Evolutionary conservation across 2,797 vertebrate species (phyloP).

Genomic region (Galago senegalensis): DNA sequence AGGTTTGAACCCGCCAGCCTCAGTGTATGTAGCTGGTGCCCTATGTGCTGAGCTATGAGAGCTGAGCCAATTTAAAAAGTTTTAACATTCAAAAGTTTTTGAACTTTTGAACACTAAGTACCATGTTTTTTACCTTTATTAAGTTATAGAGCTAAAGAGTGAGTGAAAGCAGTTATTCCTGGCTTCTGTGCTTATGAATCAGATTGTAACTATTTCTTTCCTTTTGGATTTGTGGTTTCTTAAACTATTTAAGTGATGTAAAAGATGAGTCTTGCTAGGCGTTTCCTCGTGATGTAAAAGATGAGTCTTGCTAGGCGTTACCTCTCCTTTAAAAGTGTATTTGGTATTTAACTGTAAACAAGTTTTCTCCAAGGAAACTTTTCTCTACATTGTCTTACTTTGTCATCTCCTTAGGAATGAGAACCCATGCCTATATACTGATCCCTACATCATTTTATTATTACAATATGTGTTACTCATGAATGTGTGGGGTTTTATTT

Average conservation of each 20-base stretch:
- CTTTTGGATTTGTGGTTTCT: constrained; percentile 79
- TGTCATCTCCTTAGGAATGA: constrained; percentile 71
- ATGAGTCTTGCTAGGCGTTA: constrained; percentile 84
- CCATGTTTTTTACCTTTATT: constrained; percentile 57
- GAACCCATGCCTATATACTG: constrained; percentile 49
- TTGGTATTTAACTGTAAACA: constrained; percentile 74
- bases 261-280: constrained; percentile 86
- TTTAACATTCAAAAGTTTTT: not conserved
- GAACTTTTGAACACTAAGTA: not conserved
- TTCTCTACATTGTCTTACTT: constrained; percentile 60
- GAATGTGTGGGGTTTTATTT: constrained; percentile 35
- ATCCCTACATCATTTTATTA: constrained; percentile 77
- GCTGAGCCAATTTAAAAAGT: not conserved
- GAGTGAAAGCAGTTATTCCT: constrained; percentile 40
- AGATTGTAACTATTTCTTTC: constrained; percentile 73
- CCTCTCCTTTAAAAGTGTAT: constrained; percentile 69
- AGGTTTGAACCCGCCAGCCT: too few relatives aligned
- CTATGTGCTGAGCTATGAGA: too few relatives aligned
- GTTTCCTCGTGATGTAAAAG: constrained; percentile 77
- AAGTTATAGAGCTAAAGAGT: not conserved
- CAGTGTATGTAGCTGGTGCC: too few relatives aligned
- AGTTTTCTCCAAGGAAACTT: constrained; percentile 85
- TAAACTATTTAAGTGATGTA: constrained; percentile 75
- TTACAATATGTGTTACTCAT: constrained; percentile 71
- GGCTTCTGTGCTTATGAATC: constrained; percentile 74